Conservation (phyloP, 2,113 vertebrate genomes). For the Pitta sordida region DNA sequence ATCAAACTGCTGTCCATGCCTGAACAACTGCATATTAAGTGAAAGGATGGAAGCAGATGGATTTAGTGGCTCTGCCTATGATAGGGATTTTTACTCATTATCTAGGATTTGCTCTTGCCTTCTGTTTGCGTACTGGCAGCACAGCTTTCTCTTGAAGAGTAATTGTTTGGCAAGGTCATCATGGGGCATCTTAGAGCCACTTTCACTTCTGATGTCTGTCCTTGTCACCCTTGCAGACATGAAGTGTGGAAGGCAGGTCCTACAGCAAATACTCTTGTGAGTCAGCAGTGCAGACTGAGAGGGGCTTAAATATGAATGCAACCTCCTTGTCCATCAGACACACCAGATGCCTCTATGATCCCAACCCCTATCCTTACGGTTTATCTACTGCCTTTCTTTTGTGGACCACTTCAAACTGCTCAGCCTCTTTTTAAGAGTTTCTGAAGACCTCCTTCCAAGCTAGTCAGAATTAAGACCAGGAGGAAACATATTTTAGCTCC, state of each 20-base stretch:
- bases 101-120: neutral
- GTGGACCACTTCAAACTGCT: neutral
- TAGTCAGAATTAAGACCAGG: neutral
- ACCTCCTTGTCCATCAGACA: neutral
- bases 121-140: neutral
- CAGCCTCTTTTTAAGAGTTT: neutral
- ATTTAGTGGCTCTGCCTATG: neutral
- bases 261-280: neutral
- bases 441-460: neutral
- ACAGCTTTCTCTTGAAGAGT: neutral
- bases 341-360: neutral
- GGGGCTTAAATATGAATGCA: neutral
- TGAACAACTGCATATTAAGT: neutral
- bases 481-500: neutral
- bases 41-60: neutral
- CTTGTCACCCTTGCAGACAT: neutral
- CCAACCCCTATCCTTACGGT: neutral
- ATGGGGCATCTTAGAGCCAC: neutral
- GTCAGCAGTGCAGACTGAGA: neutral
- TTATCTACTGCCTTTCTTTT: neutral
- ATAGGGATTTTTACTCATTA: neutral
- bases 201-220: neutral
- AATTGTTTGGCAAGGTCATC: neutral
- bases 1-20: neutral
- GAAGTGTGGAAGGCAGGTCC: neutral